Evolutionary conservation across 1,140 invertebrate species (phyloP), one percentile per base, ranked within the genome.

Genomic region (Nasonia vitripennis): DNA sequence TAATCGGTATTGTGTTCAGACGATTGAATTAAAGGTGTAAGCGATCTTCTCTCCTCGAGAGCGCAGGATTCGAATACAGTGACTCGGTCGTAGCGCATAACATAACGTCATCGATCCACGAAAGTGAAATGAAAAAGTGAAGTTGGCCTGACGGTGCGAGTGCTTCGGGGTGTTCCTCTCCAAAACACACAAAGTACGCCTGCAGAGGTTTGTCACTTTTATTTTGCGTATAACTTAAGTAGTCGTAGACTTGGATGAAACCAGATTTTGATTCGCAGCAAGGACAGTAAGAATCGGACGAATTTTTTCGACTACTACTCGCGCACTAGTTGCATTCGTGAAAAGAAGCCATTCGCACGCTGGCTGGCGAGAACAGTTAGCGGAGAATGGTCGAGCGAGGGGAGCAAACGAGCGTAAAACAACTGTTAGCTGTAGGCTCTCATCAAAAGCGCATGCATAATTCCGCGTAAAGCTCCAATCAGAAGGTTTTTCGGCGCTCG

Each of bases 121-220:
- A 9, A 68, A 68, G 67, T 68, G 67, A 68, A 68, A 68, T 23
- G 67, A 68, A 68, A 23, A 68, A 68, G 67, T 68, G 67, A 67
- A 67, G 62, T 67, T 67, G 11, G 14, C 14, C 17, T 67, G 62
- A 67, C 20, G n/a, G 17, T 20, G 5, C n/a, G 5, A 67, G 62
- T 67, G 62, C 62, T 67, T 67, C 62, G 14, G 62, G 2, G 62
- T 67, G 20, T 17, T 67, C 11, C 62, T 67, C n/a, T 67, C 62
- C n/a, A 68, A 68, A 17, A 51, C 10, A 27, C 2, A n/a, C 20
- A 67, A 17, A 67, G n/a, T 67, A 68, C 6, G 10, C 67, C n/a
- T 14, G 20, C 67, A 6, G 67, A 68, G 67, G 67, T 68, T 23
- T 27, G 23, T 68, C n/a, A 68, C 67, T 68, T 68, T n/a, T 23